A percentile compares a stretch with the other conserved stretches of the same genome.
phyloP scores from a whole-genome alignment of 2,797 vertebrate genomes.

The Poecilia picta region DNA sequence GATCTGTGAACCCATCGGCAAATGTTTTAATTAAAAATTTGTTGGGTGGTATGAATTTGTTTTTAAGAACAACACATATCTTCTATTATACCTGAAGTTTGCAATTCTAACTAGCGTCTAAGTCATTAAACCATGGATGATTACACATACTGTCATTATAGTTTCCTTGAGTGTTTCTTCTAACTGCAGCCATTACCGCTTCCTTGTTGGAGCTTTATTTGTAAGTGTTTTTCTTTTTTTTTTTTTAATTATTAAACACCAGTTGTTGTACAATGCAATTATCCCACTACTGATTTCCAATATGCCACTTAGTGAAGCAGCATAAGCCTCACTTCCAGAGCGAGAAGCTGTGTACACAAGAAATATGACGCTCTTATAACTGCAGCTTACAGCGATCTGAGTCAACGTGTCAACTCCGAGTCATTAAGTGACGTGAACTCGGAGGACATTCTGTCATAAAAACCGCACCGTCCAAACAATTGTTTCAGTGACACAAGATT shows the following conservation, averaged over 20 bases:
- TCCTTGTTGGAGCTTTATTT: conserved; percentile 3
- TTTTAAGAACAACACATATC: not conserved
- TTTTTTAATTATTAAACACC: conserved; percentile 29
- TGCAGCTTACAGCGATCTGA: not conserved
- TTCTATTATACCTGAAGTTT: not conserved
- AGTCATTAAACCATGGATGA: not conserved
- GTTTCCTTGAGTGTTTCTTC: conserved; percentile 8
- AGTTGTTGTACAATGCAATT: conserved; percentile 11
- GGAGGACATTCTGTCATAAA: conserved; percentile 2
- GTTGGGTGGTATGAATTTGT: not conserved
- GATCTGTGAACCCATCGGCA: not conserved
- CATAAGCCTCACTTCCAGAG: not conserved
- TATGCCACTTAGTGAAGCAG: not conserved
- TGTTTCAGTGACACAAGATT: not conserved
- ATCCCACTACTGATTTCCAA: conserved; percentile 17
- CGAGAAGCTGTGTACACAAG: not conserved
- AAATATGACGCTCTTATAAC: not conserved
- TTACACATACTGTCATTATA: not conserved
- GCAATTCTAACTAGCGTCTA: not conserved
- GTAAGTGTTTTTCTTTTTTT: not conserved
- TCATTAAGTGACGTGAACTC: conserved; percentile 2
- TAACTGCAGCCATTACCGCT: not conserved
- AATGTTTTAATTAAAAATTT: not conserved
- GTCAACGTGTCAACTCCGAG: conserved; percentile 13
- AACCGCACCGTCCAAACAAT: not conserved